Evolutionary conservation across 2,113 vertebrate species (phyloP).

Genomic region (Hyperopisus bebe): DNA sequence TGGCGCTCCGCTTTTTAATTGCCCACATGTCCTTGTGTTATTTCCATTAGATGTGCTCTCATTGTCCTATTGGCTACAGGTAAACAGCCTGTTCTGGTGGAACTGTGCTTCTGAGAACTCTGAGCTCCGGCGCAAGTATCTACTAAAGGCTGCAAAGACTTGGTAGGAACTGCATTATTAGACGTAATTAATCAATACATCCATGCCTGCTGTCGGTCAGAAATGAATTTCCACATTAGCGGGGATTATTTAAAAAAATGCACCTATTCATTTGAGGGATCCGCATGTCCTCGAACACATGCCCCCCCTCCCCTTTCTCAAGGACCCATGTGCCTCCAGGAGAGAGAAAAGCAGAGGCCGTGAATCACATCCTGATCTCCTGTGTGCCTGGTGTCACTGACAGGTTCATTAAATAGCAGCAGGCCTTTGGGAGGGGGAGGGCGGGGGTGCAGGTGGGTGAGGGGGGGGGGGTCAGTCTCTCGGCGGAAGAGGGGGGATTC

Average conservation of each 20-base stretch:
- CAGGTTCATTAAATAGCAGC: conserved; percentile 7
- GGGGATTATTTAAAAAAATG: not conserved
- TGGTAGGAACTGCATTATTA: not conserved
- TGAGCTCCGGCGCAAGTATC: not conserved
- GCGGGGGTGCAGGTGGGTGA: not conserved
- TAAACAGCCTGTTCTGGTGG: not conserved
- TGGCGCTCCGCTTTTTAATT: not conserved
- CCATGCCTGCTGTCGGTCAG: not conserved
- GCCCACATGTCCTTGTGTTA: not conserved
- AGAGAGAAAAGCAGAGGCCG: not conserved
- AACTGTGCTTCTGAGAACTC: not conserved
- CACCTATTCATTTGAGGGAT: not conserved
- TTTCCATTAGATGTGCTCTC: not conserved
- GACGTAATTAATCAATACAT: not conserved
- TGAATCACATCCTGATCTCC: not conserved
- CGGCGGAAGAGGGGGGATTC: not conserved
- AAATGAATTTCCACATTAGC: not conserved
- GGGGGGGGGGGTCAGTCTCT: not conserved
- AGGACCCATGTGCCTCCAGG: not conserved
- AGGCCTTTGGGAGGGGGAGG: not conserved
- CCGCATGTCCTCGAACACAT: not conserved
- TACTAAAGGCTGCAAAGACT: not conserved
- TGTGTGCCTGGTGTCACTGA: not conserved
- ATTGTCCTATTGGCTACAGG: not conserved
- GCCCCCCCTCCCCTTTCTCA: not conserved